Evolutionary conservation across 1,140 invertebrate genomes (phyloP).

Genomic region (Uloborus diversus): DNA sequence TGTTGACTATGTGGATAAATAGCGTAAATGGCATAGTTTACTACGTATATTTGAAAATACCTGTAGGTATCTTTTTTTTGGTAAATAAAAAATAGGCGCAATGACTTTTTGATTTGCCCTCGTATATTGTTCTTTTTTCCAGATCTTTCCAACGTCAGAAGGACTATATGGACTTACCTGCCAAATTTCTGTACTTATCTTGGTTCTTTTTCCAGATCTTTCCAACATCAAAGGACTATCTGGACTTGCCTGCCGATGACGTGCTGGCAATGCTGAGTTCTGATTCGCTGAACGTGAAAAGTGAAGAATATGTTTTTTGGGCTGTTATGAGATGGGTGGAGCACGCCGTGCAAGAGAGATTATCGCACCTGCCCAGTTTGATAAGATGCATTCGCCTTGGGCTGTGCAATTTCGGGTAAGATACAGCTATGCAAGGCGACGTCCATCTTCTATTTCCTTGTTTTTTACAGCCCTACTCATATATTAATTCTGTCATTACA

Average conservation of each 20-base stretch:
- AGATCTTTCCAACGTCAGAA: no score
- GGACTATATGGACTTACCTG: no score
- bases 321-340: slow-evolving; percentile 74
- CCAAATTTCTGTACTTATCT: no score
- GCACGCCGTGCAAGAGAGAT: slow-evolving; percentile 67
- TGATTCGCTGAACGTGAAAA: slow-evolving; percentile 77
- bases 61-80: no score
- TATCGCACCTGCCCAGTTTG: slow-evolving; percentile 70
- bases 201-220: neutral
- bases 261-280: slow-evolving; percentile 70
- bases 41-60: no score
- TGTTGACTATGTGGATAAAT: no score
- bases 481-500: neutral
- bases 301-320: slow-evolving; percentile 75
- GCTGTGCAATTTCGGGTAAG: slow-evolving; percentile 72
- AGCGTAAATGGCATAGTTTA: no score
- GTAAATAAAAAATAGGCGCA: no score
- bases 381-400: slow-evolving; percentile 75
- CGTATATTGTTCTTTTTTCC: no score
- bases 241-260: slow-evolving; percentile 68
- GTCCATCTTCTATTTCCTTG: neutral
- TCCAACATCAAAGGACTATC: slow-evolving; percentile 65
- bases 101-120: no score
- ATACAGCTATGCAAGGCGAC: no score
- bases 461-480: neutral